These are phyloP conservation scores for Eupelmus urozonus DNA, from an alignment of 2,888 invertebrate genomes.

Conservation along the genomic window DNA sequence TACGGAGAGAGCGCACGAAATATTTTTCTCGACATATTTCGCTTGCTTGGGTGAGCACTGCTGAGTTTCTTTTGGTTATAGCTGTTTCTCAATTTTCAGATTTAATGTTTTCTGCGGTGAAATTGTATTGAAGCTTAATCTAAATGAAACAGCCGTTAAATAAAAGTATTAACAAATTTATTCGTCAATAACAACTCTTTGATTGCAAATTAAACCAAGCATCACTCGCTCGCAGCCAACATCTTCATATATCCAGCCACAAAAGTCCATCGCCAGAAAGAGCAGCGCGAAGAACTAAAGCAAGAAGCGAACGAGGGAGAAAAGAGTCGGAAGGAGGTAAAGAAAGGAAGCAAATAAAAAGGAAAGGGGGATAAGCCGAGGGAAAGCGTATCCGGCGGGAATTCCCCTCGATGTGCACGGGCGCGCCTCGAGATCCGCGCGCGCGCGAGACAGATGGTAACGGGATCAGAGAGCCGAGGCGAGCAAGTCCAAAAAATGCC, in stretches of 20 bases:
- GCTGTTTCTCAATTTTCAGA: neutral
- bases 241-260: too few species aligned
- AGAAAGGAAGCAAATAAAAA: neutral
- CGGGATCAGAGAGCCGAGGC: constrained; percentile 18
- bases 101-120: neutral
- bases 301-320: neutral
- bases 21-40: constrained; percentile 14
- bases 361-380: neutral
- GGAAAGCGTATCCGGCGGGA: constrained; percentile 21
- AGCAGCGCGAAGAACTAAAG: neutral
- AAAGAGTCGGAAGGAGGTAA: neutral
- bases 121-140: too few species aligned
- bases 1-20: neutral
- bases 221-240: too few species aligned
- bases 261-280: too few species aligned
- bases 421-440: neutral
- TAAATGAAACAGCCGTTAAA: too few species aligned
- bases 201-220: too few species aligned
- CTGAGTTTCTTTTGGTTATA: neutral
- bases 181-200: too few species aligned
- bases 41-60: neutral
- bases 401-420: neutral
- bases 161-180: too few species aligned
- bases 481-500: constrained; percentile 20
- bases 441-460: constrained; percentile 42